These are phyloP conservation scores for Papilio polytes DNA, from an alignment of 1,140 invertebrate species.

Conservation along the genomic window DNA sequence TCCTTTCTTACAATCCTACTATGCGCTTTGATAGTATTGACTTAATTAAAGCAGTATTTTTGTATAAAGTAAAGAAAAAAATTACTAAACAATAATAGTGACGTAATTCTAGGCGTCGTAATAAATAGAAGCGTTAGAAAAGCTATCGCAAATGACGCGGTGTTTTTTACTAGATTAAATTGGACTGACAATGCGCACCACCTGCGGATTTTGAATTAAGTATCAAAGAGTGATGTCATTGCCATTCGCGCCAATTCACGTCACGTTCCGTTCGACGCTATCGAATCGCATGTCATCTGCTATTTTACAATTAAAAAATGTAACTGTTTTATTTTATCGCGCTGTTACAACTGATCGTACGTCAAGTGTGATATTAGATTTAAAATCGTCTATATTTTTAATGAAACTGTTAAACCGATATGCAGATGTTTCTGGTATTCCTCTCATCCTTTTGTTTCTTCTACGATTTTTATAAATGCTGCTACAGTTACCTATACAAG, in stretches of 20 bases:
- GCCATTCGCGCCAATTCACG: constrained; percentile 23
- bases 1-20: neutral
- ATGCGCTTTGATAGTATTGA: neutral
- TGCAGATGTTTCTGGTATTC: no score
- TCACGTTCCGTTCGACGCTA: constrained; percentile 34
- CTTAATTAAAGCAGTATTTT: no score
- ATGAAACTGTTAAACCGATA: no score
- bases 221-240: constrained; percentile 38
- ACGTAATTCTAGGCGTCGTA: neutral
- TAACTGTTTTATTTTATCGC: constrained; percentile 34
- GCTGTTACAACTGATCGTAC: neutral
- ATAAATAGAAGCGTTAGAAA: neutral
- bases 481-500: neutral
- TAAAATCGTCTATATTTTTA: neutral
- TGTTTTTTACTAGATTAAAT: constrained; percentile 20
- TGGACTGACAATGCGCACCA: constrained; percentile 22
- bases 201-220: constrained; percentile 35
- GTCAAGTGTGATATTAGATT: constrained; percentile 2
- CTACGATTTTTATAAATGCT: neutral
- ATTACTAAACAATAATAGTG: neutral
- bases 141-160: neutral
- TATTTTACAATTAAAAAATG: constrained; percentile 17
- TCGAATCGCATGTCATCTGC: constrained; percentile 29
- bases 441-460: no score
- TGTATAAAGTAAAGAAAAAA: neutral